Conservation (phyloP, 1,140 invertebrate genomes). For the Magallana gigas region DNA sequence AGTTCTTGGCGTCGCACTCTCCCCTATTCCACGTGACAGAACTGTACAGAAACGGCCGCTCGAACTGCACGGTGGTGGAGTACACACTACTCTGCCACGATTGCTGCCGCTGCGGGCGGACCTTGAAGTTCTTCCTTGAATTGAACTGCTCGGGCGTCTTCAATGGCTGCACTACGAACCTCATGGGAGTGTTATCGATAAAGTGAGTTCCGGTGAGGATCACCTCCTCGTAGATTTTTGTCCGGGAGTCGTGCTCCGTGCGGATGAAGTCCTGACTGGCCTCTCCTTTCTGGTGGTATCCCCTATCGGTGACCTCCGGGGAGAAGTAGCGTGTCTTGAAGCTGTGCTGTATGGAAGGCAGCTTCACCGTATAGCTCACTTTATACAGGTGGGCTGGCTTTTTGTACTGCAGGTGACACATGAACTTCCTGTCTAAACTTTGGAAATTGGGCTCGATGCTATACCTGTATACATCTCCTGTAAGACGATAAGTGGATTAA, state of each 20-base stretch:
- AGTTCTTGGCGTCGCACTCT: constrained; percentile 69
- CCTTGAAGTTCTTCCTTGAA: constrained; percentile 53
- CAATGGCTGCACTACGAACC: constrained; percentile 62
- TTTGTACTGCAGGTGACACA: constrained; percentile 70
- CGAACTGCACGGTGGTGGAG: constrained; percentile 69
- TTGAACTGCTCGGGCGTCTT: constrained; percentile 62
- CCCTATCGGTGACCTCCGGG: constrained; percentile 51
- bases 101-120: constrained; percentile 42
- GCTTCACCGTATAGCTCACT: constrained; percentile 67
- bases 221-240: constrained; percentile 63
- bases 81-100: constrained; percentile 49
- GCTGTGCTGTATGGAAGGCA: constrained; percentile 64
- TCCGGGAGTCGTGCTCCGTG: constrained; percentile 64
- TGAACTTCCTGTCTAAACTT: constrained; percentile 60
- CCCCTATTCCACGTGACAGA: constrained; percentile 65
- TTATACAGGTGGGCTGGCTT: constrained; percentile 68
- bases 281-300: constrained; percentile 55
- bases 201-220: constrained; percentile 64
- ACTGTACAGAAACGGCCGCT: constrained; percentile 73
- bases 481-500: neutral
- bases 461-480: constrained; percentile 73
- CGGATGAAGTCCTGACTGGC: constrained; percentile 60
- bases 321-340: constrained; percentile 56
- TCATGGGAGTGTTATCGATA: constrained; percentile 49
- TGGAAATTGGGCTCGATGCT: constrained; percentile 69